These are phyloP conservation scores for Hemaris fuciformis DNA, from an alignment of 2,888 invertebrate genomes.

Conservation along the genomic window DNA sequence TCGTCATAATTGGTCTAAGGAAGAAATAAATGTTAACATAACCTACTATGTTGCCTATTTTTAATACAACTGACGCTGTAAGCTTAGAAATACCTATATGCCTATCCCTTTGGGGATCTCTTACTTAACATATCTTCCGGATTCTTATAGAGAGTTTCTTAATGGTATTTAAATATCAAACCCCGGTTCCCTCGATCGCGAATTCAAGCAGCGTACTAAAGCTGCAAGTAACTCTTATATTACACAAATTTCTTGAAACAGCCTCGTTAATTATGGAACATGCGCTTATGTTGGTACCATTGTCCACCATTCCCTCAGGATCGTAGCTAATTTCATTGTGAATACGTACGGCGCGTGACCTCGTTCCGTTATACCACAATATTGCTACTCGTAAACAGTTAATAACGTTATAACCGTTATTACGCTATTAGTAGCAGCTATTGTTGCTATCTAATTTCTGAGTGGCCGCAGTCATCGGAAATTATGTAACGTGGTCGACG, in stretches of 20 bases:
- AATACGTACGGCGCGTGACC: conserved; percentile 6
- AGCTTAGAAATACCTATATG: too few relatives aligned
- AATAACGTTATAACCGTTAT: conserved; percentile 5
- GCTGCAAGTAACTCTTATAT: too few relatives aligned
- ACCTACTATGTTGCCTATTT: too few relatives aligned
- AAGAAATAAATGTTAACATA: too few relatives aligned
- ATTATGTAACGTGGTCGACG: background rate
- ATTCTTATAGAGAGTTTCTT: too few relatives aligned
- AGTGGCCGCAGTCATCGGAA: background rate
- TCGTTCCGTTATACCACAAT: background rate
- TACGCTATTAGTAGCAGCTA: background rate
- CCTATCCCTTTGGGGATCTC: too few relatives aligned
- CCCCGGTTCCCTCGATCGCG: too few relatives aligned
- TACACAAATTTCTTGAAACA: background rate
- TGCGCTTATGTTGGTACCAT: background rate
- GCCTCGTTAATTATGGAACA: background rate
- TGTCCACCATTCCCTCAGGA: background rate
- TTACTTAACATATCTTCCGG: too few relatives aligned
- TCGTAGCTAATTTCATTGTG: background rate
- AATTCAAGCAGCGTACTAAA: too few relatives aligned
- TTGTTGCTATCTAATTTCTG: background rate
- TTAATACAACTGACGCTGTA: too few relatives aligned
- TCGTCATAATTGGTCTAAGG: too few relatives aligned
- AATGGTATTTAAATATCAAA: too few relatives aligned
- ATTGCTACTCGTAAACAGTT: background rate